These are phyloP conservation scores for Electrophaes corylata DNA, from an alignment of 2,888 invertebrate genomes.

Conservation along the genomic window DNA sequence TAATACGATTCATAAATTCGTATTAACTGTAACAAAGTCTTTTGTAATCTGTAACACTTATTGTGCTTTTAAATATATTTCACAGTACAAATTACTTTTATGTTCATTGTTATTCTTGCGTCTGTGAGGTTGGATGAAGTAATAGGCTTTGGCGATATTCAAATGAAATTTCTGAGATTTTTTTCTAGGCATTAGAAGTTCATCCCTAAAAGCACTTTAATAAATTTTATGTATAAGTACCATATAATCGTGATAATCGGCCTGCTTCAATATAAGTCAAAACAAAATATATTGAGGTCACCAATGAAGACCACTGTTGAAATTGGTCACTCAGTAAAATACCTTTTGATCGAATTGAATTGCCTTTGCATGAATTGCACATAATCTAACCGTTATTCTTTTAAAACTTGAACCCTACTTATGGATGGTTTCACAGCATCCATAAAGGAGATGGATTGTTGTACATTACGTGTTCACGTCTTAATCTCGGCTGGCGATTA, in stretches of 20 bases:
- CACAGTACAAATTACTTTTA: conserved; percentile 74
- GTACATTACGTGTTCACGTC: conserved; percentile 72
- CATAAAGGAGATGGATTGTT: conserved; percentile 77
- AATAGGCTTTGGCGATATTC: conserved; percentile 20
- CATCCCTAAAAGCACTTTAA: too few relatives aligned
- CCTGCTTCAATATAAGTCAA: too few relatives aligned
- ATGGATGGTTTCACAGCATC: conserved; percentile 48
- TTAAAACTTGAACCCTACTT: conserved; percentile 44
- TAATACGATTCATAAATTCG: conserved; percentile 56
- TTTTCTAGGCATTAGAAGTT: too few relatives aligned
- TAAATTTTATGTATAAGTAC: too few relatives aligned
- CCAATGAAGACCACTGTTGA: too few relatives aligned
- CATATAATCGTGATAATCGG: too few relatives aligned
- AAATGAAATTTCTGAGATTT: background rate
- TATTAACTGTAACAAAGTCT: conserved; percentile 69
- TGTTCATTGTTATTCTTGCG: conserved; percentile 70
- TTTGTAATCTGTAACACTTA: conserved; percentile 71
- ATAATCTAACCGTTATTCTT: conserved; percentile 19
- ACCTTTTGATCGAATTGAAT: background rate
- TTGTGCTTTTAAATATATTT: conserved; percentile 75
- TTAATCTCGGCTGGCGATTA: conserved; percentile 77
- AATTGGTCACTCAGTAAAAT: background rate
- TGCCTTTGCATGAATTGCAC: background rate
- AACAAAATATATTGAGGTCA: too few relatives aligned
- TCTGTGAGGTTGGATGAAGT: conserved; percentile 49